Evolutionary conservation across 2,113 vertebrate genomes (phyloP), one percentile per base, ranked within the genome.

Genomic region (Ploceus nigricollis): DNA sequence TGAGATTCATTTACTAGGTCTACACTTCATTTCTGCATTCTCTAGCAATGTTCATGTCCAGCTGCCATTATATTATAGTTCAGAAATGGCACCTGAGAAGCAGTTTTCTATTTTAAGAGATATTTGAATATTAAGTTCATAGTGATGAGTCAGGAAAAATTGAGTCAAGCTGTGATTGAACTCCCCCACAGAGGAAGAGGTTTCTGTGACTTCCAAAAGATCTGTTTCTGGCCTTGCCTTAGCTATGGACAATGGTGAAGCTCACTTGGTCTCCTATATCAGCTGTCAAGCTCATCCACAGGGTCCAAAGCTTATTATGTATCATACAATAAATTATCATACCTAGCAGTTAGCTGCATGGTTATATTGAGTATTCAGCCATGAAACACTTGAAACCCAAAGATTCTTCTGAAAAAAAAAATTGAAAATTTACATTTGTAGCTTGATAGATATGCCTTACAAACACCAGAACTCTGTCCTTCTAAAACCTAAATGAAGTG

Each of bases 271-370:
- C 44, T 72, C 16, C 35, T 58, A 10, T 6, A 56, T 15, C 10
- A 28, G 10, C 16, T 61, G 31, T 50, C 12, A 61, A 54, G 18
- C 3, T 82, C 27, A 40, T 28, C 9, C 30, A 42, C 19, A 56
- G 18, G 6, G 2, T 58, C 7, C 20, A 58, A 81, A 70, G 21
- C 83, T 40, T 73, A 23, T 70, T 8, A 25, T 15, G 30, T 45
- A 9, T 54, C 22, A 50, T 37, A 42, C 0, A 0, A 53, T n/a
- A 44, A 56, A 31, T 13, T 0, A 7, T 44, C 16, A 6, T 83
- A 28, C 27, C 10, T 61, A 60, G 2, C 5, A 68, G 9, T 58
- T 79, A 71, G 9, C 7, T 42, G 6, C 33, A 66, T 1, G 1
- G 6, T 4, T 68, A 17, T 61, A 31, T 17, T 39, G 27, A 47